Evolutionary conservation across 2,888 invertebrate species (phyloP), one percentile per base, ranked within the genome.

Genomic region (Thera obeliscata): DNA sequence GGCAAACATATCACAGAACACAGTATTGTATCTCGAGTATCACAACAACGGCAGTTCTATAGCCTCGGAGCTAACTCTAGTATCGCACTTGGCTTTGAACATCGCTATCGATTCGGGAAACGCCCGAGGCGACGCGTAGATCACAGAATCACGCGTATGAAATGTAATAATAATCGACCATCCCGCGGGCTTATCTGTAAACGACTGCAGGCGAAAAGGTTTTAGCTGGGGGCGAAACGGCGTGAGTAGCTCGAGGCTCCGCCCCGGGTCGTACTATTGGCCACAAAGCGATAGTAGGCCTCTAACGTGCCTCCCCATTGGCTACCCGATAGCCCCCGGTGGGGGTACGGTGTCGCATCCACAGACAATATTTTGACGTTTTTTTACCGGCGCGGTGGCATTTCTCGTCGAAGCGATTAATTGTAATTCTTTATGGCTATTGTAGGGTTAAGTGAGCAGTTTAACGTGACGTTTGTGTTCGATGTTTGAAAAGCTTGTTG

Each of bases 151-250:
- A 87, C 89, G 86, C 87, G 87, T 88, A 87, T 80, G 80, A 83
- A 88, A 90, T 87, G 88, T 90, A 92, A 93, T 91, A 91, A 91
- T 91, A 91, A 88, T 87, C 92, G 91, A 90, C 93, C 93, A 93
- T 93, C 93, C 93, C 90, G 88, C 84, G 86, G 93, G 93, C 92
- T 93, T 93, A 93, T 93, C 93, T 87, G 89, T 88, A 93, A 90
- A 93, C 93, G 93, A 93, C 93, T 93, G 93, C 86, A 92, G 93
- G 93, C 93, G 87, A 93, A 92, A 92, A 91, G 89, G 88, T 88
- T 93, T 93, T 93, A 82, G 93, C 93, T 93, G 90, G 91, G 93
- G 93, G 93, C 93, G 91, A 93, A 92, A 88, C 89, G 84, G 81
- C 82, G 87, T 80, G 87, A 87, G 89, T 84, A 84, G 91, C 92